Evolutionary conservation across 2,888 invertebrate genomes (phyloP).

Genomic region (Drosophila affinis): DNA sequence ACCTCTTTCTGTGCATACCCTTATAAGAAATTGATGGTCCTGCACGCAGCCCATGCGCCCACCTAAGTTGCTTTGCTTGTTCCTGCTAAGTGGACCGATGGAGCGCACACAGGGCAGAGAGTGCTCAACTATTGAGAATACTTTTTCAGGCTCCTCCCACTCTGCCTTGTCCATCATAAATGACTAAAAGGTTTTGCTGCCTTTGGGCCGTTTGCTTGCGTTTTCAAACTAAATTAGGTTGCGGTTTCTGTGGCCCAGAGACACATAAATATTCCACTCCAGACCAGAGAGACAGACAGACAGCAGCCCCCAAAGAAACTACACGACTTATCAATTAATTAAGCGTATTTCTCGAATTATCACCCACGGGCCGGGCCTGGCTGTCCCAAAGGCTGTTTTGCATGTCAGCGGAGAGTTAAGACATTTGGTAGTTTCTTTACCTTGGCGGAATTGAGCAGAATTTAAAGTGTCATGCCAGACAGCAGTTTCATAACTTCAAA

Average conservation of each 20-base stretch:
- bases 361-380: conserved; percentile 45
- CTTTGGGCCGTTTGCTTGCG: conserved; percentile 57
- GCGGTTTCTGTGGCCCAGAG: conserved; percentile 52
- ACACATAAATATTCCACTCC: conserved; percentile 55
- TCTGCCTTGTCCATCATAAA: conserved; percentile 56
- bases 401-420: conserved; percentile 57
- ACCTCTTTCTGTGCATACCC: conserved; percentile 52
- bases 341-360: conserved; percentile 71
- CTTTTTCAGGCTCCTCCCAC: conserved; percentile 21
- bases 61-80: conserved; percentile 71
- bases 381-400: conserved; percentile 26
- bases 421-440: conserved; percentile 21
- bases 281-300: conserved; percentile 4
- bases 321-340: conserved; percentile 74
- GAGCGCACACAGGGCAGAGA: conserved; percentile 5
- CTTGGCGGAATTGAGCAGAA: conserved; percentile 14
- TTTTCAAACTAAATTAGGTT: conserved; percentile 60
- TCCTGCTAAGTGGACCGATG: conserved; percentile 43
- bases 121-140: conserved; percentile 33
- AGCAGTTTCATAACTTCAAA: conserved; percentile 56
- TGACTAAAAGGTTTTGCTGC: conserved; percentile 68
- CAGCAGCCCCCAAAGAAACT: conserved; percentile 29
- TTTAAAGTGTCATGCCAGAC: conserved; percentile 55
- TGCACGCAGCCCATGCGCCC: conserved; percentile 63
- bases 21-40: conserved; percentile 75